Conservation (phyloP, 1,140 invertebrate genomes). For the Tetraneura akinire region DNA sequence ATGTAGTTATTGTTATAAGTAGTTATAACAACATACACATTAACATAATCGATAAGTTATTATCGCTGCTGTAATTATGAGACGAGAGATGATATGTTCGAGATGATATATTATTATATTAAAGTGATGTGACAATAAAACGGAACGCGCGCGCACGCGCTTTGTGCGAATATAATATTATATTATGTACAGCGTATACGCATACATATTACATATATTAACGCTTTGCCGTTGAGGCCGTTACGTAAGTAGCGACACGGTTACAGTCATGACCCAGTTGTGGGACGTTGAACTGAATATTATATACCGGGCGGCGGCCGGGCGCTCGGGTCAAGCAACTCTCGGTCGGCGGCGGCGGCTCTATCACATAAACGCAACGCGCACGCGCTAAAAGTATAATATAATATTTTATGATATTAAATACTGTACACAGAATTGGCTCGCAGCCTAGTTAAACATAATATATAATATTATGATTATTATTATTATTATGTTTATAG, state of each 20-base stretch:
- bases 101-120: no score
- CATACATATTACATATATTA: background rate
- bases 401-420: constrained; percentile 3
- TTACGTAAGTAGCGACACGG: constrained; percentile 50
- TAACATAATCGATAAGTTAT: no score
- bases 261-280: constrained; percentile 48
- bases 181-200: background rate
- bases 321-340: constrained; percentile 50
- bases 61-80: no score
- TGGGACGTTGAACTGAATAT: constrained; percentile 36
- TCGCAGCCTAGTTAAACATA: background rate
- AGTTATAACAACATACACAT: no score
- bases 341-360: background rate
- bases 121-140: background rate
- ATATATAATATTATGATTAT: no score
- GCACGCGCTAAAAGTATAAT: background rate
- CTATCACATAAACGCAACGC: background rate
- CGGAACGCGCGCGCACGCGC: background rate
- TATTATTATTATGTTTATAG: no score
- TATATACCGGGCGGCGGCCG: constrained; percentile 5
- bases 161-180: background rate
- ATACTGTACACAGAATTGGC: background rate
- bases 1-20: no score
- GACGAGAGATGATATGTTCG: no score
- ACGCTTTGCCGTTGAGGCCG: constrained; percentile 4